These are phyloP conservation scores for Halictus ligatus DNA, from an alignment of 2,888 invertebrate genomes.

Conservation along the genomic window DNA sequence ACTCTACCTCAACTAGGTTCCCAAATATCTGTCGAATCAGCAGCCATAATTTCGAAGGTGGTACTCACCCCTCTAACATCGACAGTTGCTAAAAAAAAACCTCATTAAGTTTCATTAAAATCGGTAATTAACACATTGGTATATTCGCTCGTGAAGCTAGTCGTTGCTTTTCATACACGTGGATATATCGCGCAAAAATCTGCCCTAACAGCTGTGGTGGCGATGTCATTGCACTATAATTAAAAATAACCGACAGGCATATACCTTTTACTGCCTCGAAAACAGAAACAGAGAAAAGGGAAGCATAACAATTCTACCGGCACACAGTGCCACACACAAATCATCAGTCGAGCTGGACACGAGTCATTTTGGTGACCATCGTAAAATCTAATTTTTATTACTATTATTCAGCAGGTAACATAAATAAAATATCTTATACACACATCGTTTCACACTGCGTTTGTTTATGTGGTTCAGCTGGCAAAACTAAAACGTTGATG, in stretches of 20 bases:
- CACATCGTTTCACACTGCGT: background rate
- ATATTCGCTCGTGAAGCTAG: too few species aligned
- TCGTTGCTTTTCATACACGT: background rate
- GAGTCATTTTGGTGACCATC: too few species aligned
- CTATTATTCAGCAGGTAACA: too few species aligned
- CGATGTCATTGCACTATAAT: background rate
- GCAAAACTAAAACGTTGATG: background rate
- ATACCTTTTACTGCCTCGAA: background rate
- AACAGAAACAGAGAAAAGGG: background rate
- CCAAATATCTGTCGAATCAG: too few species aligned
- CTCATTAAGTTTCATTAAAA: background rate
- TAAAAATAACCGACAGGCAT: background rate
- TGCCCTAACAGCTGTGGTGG: background rate
- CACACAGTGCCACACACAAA: too few species aligned
- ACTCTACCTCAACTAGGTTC: too few species aligned
- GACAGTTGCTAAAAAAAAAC: too few species aligned
- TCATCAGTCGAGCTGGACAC: too few species aligned
- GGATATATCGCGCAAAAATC: background rate
- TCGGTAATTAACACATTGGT: background rate
- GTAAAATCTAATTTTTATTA: too few species aligned
- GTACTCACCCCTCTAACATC: background rate
- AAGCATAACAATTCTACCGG: background rate
- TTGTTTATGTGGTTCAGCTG: background rate
- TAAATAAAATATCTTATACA: too few species aligned
- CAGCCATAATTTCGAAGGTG: background rate